phyloP scores from a whole-genome alignment of 1,140 invertebrate genomes.

The fruit fly (Drosophila melanogaster) region DNA sequence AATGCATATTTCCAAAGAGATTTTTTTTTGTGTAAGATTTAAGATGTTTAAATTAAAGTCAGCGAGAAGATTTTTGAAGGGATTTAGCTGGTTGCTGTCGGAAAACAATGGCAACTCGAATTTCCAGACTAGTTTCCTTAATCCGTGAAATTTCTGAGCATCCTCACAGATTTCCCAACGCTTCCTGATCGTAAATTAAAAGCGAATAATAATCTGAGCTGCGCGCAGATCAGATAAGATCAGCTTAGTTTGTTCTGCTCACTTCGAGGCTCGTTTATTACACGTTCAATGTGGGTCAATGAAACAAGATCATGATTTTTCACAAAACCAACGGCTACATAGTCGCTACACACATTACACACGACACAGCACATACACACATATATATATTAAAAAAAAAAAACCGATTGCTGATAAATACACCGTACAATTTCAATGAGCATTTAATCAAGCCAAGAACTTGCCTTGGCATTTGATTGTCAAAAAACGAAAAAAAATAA shows the following conservation, averaged over 20 bases:
- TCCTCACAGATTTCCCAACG: not conserved
- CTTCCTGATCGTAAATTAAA: conserved; percentile 11
- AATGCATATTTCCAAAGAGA: no score
- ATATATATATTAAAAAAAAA: not conserved
- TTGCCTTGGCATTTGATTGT: conserved; percentile 59
- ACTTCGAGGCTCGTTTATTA: conserved; percentile 36
- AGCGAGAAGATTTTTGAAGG: not conserved
- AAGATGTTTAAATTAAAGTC: not conserved
- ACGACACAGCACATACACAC: not conserved
- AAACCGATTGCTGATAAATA: conserved; percentile 36
- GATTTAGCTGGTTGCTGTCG: not conserved
- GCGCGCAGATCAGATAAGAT: conserved; percentile 27
- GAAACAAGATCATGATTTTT: conserved; percentile 57
- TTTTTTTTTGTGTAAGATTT: not conserved
- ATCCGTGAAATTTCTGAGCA: not conserved
- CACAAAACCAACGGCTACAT: conserved; percentile 31
- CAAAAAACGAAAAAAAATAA: conserved; percentile 19
- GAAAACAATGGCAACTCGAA: not conserved
- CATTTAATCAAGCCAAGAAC: conserved; percentile 65
- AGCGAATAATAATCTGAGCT: conserved; percentile 1
- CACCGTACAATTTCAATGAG: conserved; percentile 57
- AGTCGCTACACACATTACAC: conserved; percentile 12
- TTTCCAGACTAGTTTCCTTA: not conserved
- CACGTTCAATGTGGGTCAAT: conserved; percentile 55
- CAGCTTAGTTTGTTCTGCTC: conserved; percentile 25